Base-by-base conservation (phyloP, 2,113 vertebrate species). In the Miniopterus natalensis region DNA sequence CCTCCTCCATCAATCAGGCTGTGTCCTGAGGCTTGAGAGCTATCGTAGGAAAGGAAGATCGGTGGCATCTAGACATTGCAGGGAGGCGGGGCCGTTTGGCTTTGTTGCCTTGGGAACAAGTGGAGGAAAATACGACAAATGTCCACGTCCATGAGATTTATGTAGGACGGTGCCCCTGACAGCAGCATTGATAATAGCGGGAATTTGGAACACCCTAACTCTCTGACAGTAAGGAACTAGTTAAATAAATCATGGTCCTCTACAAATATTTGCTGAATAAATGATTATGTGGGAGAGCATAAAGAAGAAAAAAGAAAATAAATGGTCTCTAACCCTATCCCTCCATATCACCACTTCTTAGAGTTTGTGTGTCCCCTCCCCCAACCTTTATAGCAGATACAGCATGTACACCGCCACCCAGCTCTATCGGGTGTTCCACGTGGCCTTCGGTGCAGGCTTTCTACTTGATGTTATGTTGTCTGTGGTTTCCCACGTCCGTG, bases 121-220 rank as follows among this genome's bases (percentile, higher is more conserved):
- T 45, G 65, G 70, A 36, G 36, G 45, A 20, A 45, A 47, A 9
- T 14, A 25, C 27, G 42, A 73, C 53, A 29, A 21, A 1, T 14
- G 12, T n/a, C 59, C 40, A 4, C 6, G 12, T n/a, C 59, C 40
- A 4, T 4, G 1, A 18, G 63, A 40, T 47, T 65, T 7, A 1
- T 14, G 36, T 21, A 0, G 0, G 0, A 10, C 0, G 7, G 1
- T 45, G 25, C 66, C 65, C 36, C 8, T 77, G 31, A 42, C 1
- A 9, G 27, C 23, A 5, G 27, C 11, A 10, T 20, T 14, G 40
- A 21, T 51, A 11, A 17, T 3, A 12, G 88, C 15, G 57, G 95
- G 53, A 18, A 31, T 31, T 36, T 2, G 51, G 71, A n/a, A 25
- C 8, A 20, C 13, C 49, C 20, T 18, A 31, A 9, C 45, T 61